phyloP scores from a whole-genome alignment of 1,140 invertebrate genomes.

The Dreissena rostriformis region DNA sequence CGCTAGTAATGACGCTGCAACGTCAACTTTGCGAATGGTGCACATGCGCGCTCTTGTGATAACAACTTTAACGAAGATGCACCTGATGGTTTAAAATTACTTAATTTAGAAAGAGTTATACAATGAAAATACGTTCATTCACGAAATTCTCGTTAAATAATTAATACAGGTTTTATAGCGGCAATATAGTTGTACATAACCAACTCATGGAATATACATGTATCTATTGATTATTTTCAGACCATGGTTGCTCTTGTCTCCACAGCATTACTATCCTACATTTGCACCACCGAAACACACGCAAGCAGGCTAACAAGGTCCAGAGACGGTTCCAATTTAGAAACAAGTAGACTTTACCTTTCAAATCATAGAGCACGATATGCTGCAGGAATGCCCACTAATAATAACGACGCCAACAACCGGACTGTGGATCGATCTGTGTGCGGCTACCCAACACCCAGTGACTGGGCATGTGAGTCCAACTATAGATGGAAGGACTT shows the following conservation, averaged over 20 bases:
- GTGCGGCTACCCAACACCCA: neutral
- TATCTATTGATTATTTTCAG: neutral
- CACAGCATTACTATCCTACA: neutral
- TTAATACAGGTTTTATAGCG: too few species aligned
- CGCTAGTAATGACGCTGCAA: neutral
- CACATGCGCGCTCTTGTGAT: too few species aligned
- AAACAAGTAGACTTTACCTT: slow-evolving; percentile 22
- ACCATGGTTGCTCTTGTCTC: neutral
- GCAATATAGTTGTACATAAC: neutral
- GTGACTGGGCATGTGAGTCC: slow-evolving; percentile 19
- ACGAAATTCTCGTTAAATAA: too few species aligned
- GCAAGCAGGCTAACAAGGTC: neutral
- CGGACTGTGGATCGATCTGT: too few species aligned
- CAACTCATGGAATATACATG: too few species aligned
- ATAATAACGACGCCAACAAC: neutral
- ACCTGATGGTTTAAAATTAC: too few species aligned
- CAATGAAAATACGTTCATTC: too few species aligned
- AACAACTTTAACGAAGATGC: too few species aligned
- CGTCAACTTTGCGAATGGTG: neutral
- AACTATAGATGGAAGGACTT: slow-evolving; percentile 2
- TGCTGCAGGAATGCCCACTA: neutral
- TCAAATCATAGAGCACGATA: neutral
- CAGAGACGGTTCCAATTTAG: neutral
- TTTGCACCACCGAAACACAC: neutral
- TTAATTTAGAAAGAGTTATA: too few species aligned